A percentile compares a stretch with the other conserved stretches of the same genome.
Evolutionary conservation across 2,888 invertebrate species (phyloP).

Genomic region (Plemyria rubiginata): DNA sequence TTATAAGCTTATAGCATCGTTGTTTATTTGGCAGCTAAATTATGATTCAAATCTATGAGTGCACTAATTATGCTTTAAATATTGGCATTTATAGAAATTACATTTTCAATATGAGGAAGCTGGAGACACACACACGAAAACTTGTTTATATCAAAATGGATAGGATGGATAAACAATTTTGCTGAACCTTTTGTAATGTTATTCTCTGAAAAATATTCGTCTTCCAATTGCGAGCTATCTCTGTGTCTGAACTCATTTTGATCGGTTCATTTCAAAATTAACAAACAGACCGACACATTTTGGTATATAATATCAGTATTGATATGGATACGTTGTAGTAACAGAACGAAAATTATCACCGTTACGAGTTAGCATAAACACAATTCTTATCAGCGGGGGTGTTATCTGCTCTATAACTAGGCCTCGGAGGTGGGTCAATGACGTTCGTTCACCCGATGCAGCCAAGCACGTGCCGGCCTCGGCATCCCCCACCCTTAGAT

Average conservation of each 20-base stretch:
- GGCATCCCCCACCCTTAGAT: slow-evolving; percentile 44
- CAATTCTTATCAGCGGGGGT: slow-evolving; percentile 67
- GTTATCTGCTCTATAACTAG: slow-evolving; percentile 76
- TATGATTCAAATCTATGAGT: too few species aligned
- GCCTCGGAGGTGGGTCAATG: slow-evolving; percentile 81
- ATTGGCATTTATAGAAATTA: too few species aligned
- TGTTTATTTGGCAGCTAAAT: too few species aligned
- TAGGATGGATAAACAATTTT: too few species aligned
- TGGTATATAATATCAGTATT: not conserved
- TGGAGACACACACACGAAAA: too few species aligned
- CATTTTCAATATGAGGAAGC: too few species aligned
- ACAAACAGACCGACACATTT: not conserved
- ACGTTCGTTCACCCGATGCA: slow-evolving; percentile 82
- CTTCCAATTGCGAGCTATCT: not conserved
- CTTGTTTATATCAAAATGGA: too few species aligned
- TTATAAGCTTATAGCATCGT: too few species aligned
- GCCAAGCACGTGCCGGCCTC: slow-evolving; percentile 77
- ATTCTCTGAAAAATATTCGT: not conserved
- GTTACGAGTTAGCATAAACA: slow-evolving; percentile 47
- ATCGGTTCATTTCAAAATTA: not conserved
- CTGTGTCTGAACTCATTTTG: not conserved
- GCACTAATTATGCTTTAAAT: too few species aligned
- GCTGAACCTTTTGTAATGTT: too few species aligned
- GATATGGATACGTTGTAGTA: not conserved
- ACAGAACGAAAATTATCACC: slow-evolving; percentile 6